These are phyloP conservation scores for Bucco capensis DNA, from an alignment of 2,113 vertebrate species.

Conservation along the genomic window DNA sequence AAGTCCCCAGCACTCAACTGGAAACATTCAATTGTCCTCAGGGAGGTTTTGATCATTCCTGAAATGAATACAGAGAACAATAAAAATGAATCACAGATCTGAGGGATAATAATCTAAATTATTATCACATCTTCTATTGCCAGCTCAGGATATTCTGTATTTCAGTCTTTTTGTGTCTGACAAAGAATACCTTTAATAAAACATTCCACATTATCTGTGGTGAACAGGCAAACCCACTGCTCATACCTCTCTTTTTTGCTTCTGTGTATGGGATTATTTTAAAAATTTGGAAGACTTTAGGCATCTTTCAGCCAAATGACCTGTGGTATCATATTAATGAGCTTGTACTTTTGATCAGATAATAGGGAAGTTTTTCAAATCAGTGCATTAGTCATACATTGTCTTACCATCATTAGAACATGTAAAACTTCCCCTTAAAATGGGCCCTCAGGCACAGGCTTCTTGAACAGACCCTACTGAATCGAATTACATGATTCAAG, in stretches of 20 bases:
- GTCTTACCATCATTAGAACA: constrained; percentile 35
- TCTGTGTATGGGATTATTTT: constrained; percentile 39
- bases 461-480: not conserved
- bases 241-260: constrained; percentile 26
- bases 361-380: constrained; percentile 47
- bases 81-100: not conserved
- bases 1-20: not conserved
- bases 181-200: constrained; percentile 16
- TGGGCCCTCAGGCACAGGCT: constrained; percentile 12
- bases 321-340: constrained; percentile 36
- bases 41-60: not conserved
- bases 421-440: constrained; percentile 16
- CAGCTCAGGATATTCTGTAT: not conserved
- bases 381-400: constrained; percentile 40
- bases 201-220: not conserved
- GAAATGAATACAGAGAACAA: not conserved
- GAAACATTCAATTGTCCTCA: not conserved
- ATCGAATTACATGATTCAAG: not conserved
- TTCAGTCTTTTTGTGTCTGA: not conserved
- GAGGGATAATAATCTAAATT: constrained; percentile 14
- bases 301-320: constrained; percentile 48
- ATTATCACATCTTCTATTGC: not conserved
- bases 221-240: constrained; percentile 17
- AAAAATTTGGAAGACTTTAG: constrained; percentile 42
- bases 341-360: constrained; percentile 64